Conservation (phyloP, 2,888 invertebrate species). For the Tortrix viridana region DNA sequence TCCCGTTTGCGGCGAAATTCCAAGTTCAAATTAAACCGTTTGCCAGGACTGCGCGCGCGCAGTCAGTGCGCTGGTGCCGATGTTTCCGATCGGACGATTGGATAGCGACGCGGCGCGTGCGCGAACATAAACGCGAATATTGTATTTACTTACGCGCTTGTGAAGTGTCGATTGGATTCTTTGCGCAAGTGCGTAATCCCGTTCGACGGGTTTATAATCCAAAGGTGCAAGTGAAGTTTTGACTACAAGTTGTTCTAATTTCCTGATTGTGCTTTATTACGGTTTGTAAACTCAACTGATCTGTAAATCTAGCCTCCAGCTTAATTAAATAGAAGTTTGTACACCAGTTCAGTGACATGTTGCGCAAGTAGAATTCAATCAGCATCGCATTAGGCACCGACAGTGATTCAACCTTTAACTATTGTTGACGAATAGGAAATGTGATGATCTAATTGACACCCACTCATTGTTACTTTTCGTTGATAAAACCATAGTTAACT, state of each 20-base stretch:
- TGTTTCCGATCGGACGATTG: slow-evolving; percentile 72
- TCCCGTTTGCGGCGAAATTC: slow-evolving; percentile 60
- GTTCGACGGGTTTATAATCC: slow-evolving; percentile 42
- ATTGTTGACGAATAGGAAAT: slow-evolving; percentile 46
- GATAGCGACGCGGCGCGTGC: slow-evolving; percentile 56
- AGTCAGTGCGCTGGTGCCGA: slow-evolving; percentile 71
- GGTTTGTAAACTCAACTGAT: slow-evolving; percentile 49
- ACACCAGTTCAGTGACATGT: slow-evolving; percentile 34
- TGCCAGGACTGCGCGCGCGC: slow-evolving; percentile 36
- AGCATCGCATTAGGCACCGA: slow-evolving; percentile 13
- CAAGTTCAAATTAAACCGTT: slow-evolving; percentile 69
- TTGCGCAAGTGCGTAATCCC: slow-evolving; percentile 47
- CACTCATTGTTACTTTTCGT: slow-evolving; percentile 50
- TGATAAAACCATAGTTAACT: slow-evolving; percentile 7
- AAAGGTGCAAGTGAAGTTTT: slow-evolving; percentile 42
- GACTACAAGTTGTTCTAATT: slow-evolving; percentile 35
- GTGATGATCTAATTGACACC: slow-evolving; percentile 72
- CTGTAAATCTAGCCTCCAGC: slow-evolving; percentile 46
- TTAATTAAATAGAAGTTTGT: slow-evolving; percentile 58
- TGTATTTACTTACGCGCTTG: slow-evolving; percentile 41
- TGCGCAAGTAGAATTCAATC: slow-evolving; percentile 22
- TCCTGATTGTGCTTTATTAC: slow-evolving; percentile 52
- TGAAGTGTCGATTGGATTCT: slow-evolving; percentile 44
- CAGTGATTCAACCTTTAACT: slow-evolving; percentile 46
- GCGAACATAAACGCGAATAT: slow-evolving; percentile 55